Conservation (phyloP, 2,888 invertebrate species). For the Griposia aprilina region DNA sequence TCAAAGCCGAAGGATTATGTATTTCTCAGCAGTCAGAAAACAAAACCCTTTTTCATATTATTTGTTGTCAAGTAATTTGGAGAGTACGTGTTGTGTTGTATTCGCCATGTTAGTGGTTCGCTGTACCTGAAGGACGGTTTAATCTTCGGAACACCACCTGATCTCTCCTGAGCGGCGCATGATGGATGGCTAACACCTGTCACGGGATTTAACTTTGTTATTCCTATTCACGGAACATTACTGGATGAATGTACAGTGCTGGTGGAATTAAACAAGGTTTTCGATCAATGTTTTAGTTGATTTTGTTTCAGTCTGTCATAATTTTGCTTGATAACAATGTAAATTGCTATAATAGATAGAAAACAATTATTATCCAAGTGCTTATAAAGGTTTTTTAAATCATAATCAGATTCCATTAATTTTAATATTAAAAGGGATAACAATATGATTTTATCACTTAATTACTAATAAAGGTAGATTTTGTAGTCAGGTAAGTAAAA, state of each 20-base stretch:
- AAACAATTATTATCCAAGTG: background rate
- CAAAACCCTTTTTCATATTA: background rate
- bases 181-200: conserved; percentile 68
- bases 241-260: conserved; percentile 8
- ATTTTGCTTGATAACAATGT: background rate
- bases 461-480: background rate
- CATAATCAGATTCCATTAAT: no score
- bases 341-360: background rate
- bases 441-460: background rate
- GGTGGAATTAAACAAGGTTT: conserved; percentile 25
- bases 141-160: conserved; percentile 70
- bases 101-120: conserved; percentile 41
- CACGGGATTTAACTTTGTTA: conserved; percentile 65
- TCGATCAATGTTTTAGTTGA: conserved; percentile 7
- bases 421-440: background rate
- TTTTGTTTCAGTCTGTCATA: background rate
- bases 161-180: conserved; percentile 58
- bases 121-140: conserved; percentile 49
- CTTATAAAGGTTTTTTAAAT: background rate
- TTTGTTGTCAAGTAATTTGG: conserved; percentile 18
- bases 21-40: background rate
- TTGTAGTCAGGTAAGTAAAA: background rate
- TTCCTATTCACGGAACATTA: conserved; percentile 39
- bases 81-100: conserved; percentile 39
- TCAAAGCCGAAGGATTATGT: background rate